phyloP scores from a whole-genome alignment of 2,888 invertebrate species.

The Chloromyia formosa region DNA sequence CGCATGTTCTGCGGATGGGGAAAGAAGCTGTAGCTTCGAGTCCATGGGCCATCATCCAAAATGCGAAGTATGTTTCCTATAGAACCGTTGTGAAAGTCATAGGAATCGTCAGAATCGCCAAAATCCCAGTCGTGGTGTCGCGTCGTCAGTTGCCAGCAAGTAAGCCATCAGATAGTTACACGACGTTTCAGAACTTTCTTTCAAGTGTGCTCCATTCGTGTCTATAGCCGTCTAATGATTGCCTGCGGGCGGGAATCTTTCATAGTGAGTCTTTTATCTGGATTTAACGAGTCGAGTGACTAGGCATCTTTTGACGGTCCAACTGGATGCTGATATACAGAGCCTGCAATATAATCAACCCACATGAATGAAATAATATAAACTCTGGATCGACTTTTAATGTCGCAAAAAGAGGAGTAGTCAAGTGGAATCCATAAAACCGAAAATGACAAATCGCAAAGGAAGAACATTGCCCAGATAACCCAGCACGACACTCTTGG shows the following conservation, averaged over 20 bases:
- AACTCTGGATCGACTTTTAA: background rate
- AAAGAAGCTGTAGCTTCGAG: slow-evolving; percentile 27
- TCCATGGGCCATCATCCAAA: slow-evolving; percentile 33
- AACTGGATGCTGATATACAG: background rate
- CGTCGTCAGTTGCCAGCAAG: slow-evolving; percentile 27
- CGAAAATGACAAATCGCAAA: background rate
- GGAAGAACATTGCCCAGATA: slow-evolving; percentile 11
- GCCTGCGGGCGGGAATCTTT: slow-evolving; percentile 16
- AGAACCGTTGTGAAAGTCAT: slow-evolving; percentile 33
- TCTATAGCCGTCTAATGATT: background rate
- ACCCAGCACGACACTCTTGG: background rate
- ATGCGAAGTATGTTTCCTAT: slow-evolving; percentile 22
- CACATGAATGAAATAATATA: too few species aligned
- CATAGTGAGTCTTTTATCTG: slow-evolving; percentile 1
- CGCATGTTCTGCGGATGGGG: slow-evolving; percentile 40
- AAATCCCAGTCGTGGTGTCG: slow-evolving; percentile 10
- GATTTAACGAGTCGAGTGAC: background rate
- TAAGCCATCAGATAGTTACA: slow-evolving; percentile 25
- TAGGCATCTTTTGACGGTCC: background rate
- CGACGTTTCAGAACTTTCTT: slow-evolving; percentile 33
- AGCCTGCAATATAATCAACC: background rate
- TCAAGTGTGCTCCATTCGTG: slow-evolving; percentile 13
- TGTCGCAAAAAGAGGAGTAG: background rate
- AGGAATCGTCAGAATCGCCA: slow-evolving; percentile 35
- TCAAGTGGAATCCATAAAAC: background rate